Percentiles rank a stretch among this genome's conserved stretches.
Conservation (phyloP, 2,797 vertebrate genomes). For the Halcyon leucocephala region DNA sequence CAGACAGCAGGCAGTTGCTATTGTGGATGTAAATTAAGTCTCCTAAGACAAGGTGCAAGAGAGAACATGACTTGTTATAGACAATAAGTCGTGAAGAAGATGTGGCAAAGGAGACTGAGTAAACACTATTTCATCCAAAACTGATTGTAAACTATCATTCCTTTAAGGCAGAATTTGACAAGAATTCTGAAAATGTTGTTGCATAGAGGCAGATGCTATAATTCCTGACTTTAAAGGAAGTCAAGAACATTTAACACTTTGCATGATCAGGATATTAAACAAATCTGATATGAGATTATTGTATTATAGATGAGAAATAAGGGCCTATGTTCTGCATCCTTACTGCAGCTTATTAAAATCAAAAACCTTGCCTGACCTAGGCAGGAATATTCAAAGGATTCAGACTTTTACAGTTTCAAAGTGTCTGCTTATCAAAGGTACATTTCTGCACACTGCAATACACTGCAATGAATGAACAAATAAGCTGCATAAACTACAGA, state of each 20-base stretch:
- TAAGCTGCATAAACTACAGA: neutral
- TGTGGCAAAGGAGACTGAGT: neutral
- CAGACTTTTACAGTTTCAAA: neutral
- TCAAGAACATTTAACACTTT: neutral
- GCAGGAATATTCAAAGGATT: neutral
- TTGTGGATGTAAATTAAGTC: neutral
- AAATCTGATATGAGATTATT: neutral
- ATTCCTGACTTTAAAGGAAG: conserved; percentile 15
- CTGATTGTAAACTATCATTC: neutral
- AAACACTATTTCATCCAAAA: neutral
- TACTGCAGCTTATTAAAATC: neutral
- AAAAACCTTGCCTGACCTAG: neutral
- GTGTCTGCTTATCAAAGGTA: neutral
- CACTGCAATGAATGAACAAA: neutral
- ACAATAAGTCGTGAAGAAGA: neutral
- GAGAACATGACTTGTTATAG: neutral
- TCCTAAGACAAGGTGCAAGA: neutral
- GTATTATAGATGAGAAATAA: neutral
- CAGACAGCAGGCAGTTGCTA: neutral
- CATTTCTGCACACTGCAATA: neutral
- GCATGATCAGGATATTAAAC: neutral
- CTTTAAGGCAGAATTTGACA: neutral
- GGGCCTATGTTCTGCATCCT: neutral
- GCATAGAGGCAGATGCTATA: neutral
- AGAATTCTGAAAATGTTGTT: neutral